These are phyloP conservation scores for Colaptes auratus DNA, from an alignment of 2,113 vertebrate genomes.

Conservation along the genomic window DNA sequence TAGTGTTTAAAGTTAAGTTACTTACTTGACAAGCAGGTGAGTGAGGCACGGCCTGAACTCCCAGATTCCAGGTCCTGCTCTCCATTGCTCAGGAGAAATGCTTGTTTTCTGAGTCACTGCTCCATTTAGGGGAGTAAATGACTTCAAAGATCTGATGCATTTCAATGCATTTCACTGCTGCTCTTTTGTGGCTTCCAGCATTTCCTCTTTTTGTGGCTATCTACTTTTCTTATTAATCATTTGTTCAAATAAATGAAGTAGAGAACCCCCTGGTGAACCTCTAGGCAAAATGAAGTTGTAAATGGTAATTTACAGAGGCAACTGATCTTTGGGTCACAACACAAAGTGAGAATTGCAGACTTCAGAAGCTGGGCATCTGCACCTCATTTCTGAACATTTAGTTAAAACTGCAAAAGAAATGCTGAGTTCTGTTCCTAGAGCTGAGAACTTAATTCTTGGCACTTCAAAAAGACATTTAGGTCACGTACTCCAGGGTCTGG, in stretches of 20 bases:
- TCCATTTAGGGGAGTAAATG: not conserved
- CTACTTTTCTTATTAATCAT: not conserved
- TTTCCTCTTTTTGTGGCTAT: not conserved
- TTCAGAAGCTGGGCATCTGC: not conserved
- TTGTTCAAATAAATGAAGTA: not conserved
- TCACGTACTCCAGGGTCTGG: not conserved
- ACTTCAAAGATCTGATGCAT: not conserved
- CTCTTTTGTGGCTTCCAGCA: not conserved
- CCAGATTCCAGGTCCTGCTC: not conserved
- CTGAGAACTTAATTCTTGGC: not conserved
- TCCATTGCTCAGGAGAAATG: not conserved
- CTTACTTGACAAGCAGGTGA: conserved; percentile 3
- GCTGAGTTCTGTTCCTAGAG: not conserved
- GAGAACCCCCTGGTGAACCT: not conserved
- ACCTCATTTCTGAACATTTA: not conserved
- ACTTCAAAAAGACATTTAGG: not conserved
- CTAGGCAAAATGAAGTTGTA: not conserved
- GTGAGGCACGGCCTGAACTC: not conserved
- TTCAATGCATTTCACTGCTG: not conserved
- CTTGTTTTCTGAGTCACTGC: conserved; percentile 31
- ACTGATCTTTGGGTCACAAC: not conserved
- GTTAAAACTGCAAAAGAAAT: not conserved
- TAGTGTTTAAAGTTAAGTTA: not conserved
- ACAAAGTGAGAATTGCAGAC: not conserved
- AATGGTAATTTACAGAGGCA: not conserved